Evolutionary conservation across 1,140 invertebrate genomes (phyloP), one percentile per base, ranked within the genome.

Genomic region (Lordiphosa collinella): DNA sequence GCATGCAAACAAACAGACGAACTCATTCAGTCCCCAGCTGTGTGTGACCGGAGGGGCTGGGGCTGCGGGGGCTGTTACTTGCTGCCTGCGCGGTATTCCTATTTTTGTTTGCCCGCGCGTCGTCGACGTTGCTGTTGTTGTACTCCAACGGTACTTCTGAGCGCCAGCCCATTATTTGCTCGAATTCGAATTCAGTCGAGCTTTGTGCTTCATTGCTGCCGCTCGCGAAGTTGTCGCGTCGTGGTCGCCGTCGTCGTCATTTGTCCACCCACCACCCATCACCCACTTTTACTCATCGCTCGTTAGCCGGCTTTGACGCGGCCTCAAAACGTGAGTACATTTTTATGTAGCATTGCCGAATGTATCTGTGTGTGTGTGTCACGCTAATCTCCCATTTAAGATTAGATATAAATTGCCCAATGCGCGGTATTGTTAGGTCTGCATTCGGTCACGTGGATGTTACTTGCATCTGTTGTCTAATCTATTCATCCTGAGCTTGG

Each of bases 141-240:
- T 73, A 76, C 71, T 57, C 38, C 56, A 74, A 84, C 78, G 76
- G 76, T 82, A 84, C 76, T 84, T 82, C 57, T 84, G 78, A 82
- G 76, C 76, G 76, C 65, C 59, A 66, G 51, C 59, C 50, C 35
- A 58, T 54, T 67, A 71, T 71, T 71, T 68, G 67, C 66, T 80
- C 63, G 76, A 68, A 65, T 66, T 65, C 66, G 75, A 73, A 78
- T 84, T 84, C 68, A 84, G 73, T 84, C 78, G 70, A 84, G 78
- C 78, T 84, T 84, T 84, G 78, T 76, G 72, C 72, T 71, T 78
- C 78, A 69, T 76, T 79, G 76, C 57, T 51, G 76, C 66, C 71
- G 71, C 62, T 75, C 78, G 78, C 79, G 72, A 82, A 84, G 78
- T 82, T 73, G 63, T 64, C 53, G 57, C 60, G 70, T 59, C 47